Conservation (phyloP, 2,797 vertebrate species). For the Betta splendens region DNA sequence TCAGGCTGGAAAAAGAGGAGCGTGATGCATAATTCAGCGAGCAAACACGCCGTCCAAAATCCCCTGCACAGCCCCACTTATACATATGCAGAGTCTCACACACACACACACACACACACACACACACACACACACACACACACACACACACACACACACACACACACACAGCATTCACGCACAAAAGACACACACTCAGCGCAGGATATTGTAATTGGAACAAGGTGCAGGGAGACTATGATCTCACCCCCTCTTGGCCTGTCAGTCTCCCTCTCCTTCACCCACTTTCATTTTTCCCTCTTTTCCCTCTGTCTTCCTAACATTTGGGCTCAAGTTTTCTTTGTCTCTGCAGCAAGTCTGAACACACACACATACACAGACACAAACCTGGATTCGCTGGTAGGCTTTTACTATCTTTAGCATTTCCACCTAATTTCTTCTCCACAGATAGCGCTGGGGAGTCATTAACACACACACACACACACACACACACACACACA, state of each 20-base stretch:
- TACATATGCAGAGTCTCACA: slow-evolving; percentile 54
- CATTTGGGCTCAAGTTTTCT: slow-evolving; percentile 22
- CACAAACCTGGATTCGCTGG: slow-evolving; percentile 39
- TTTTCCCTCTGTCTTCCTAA: slow-evolving; percentile 11
- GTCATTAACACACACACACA: slow-evolving; percentile 33
- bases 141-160: slow-evolving; percentile 54
- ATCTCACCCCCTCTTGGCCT: slow-evolving; percentile 75
- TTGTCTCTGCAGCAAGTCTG: slow-evolving; percentile 9
- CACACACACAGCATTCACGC: slow-evolving; percentile 36
- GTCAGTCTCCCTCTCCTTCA: slow-evolving; percentile 53
- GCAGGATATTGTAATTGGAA: slow-evolving; percentile 82
- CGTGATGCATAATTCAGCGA: slow-evolving; percentile 50
- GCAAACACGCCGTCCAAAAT: slow-evolving; percentile 43
- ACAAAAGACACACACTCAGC: slow-evolving; percentile 60
- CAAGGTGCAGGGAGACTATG: slow-evolving; percentile 79
- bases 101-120: slow-evolving; percentile 52
- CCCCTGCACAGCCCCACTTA: slow-evolving; percentile 49
- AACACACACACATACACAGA: slow-evolving; percentile 8
- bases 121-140: slow-evolving; percentile 52
- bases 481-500: slow-evolving; percentile 9
- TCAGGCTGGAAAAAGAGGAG: slow-evolving; percentile 15
- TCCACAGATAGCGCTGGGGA: slow-evolving; percentile 61
- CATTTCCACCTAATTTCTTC: slow-evolving; percentile 56
- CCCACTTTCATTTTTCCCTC: slow-evolving; percentile 38
- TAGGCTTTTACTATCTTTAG: slow-evolving; percentile 58